These are phyloP conservation scores for Eulemur rubriventer DNA, from an alignment of 2,797 vertebrate genomes.

Conservation along the genomic window DNA sequence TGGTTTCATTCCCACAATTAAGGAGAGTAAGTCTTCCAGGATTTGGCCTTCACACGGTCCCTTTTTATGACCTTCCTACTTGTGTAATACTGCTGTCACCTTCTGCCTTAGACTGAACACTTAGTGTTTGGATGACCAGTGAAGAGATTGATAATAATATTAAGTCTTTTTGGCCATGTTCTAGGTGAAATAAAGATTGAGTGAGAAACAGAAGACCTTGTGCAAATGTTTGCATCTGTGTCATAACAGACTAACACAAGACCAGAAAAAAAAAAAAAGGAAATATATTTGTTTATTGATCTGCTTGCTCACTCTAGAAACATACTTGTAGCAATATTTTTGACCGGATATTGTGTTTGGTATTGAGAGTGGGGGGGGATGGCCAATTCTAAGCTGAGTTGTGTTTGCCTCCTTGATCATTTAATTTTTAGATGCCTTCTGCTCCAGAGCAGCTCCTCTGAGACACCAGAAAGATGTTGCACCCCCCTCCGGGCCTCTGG, in stretches of 20 bases:
- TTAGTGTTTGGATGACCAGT: neutral
- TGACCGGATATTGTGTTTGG: too few relatives aligned
- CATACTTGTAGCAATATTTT: rapidly evolving
- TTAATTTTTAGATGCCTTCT: neutral
- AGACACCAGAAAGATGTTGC: rapidly evolving
- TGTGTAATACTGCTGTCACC: neutral
- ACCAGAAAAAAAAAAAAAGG: neutral
- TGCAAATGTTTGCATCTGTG: neutral
- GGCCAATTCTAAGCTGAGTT: neutral
- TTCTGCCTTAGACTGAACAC: too few relatives aligned
- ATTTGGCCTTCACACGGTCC: neutral
- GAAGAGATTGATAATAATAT: neutral
- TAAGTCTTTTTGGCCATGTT: neutral
- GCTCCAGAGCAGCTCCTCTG: rapidly evolving
- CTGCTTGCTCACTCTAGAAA: neutral
- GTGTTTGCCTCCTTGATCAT: neutral
- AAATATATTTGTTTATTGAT: rapidly evolving
- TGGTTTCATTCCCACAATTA: neutral
- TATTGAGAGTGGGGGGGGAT: neutral
- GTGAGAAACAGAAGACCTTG: neutral
- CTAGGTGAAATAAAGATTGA: neutral
- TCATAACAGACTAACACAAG: neutral
- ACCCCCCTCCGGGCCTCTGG: rapidly evolving
- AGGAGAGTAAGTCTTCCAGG: neutral
- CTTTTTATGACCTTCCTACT: neutral